Evolutionary conservation across 2,888 invertebrate genomes (phyloP).

Genomic region (Pammene fasciana): DNA sequence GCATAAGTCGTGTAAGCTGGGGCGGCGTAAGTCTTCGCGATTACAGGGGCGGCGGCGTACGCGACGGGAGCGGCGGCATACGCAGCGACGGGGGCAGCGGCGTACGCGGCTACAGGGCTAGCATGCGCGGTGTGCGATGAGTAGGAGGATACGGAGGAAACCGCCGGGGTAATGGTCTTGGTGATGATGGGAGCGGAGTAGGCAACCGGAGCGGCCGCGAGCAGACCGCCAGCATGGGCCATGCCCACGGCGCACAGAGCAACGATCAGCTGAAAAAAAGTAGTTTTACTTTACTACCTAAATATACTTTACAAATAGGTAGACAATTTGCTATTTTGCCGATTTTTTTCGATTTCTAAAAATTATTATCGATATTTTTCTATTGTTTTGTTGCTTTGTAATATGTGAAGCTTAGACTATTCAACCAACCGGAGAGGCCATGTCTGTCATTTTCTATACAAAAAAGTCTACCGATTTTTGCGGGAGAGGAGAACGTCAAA

Average conservation of each 20-base stretch:
- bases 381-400: too few relatives aligned
- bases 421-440: too few relatives aligned
- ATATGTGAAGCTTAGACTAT: too few relatives aligned
- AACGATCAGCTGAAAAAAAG: slow-evolving; percentile 77
- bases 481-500: too few relatives aligned
- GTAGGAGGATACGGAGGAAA: slow-evolving; percentile 60
- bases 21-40: slow-evolving; percentile 55
- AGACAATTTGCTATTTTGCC: too few relatives aligned
- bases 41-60: slow-evolving; percentile 58
- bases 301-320: too few relatives aligned
- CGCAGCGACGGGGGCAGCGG: slow-evolving; percentile 38
- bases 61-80: slow-evolving; percentile 50
- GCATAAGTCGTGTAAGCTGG: slow-evolving; percentile 49
- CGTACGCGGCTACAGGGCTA: slow-evolving; percentile 29
- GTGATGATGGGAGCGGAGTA: slow-evolving; percentile 66
- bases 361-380: too few relatives aligned
- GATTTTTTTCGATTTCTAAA: too few relatives aligned
- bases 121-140: slow-evolving; percentile 48
- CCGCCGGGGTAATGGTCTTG: slow-evolving; percentile 68
- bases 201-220: slow-evolving; percentile 52
- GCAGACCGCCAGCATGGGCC: slow-evolving; percentile 82
- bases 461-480: too few relatives aligned
- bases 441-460: too few relatives aligned
- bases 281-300: too few relatives aligned
- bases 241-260: slow-evolving; percentile 84